Conservation (phyloP, 2,888 invertebrate species). For the Euspilapteryx auroguttella region DNA sequence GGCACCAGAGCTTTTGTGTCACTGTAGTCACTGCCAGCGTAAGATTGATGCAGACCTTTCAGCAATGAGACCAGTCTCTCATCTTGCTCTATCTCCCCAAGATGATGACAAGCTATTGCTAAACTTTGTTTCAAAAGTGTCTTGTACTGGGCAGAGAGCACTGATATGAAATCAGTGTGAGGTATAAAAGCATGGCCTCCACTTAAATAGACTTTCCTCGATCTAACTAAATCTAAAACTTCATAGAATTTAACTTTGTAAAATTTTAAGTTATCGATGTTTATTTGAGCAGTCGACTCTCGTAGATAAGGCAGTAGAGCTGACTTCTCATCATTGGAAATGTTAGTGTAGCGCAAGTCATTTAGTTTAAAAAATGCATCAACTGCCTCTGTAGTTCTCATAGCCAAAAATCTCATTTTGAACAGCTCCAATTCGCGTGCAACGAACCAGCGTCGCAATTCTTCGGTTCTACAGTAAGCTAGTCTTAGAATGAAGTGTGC, state of each 20-base stretch:
- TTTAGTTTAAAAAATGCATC: slow-evolving; percentile 69
- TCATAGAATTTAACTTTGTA: slow-evolving; percentile 85
- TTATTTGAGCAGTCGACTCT: slow-evolving; percentile 62
- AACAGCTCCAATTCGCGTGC: slow-evolving; percentile 89
- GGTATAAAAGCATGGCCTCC: slow-evolving; percentile 88
- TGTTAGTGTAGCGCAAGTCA: slow-evolving; percentile 67
- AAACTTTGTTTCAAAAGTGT: slow-evolving; percentile 70
- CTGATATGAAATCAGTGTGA: slow-evolving; percentile 79
- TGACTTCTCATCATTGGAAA: slow-evolving; percentile 69
- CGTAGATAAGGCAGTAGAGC: slow-evolving; percentile 62
- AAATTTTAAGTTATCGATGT: slow-evolving; percentile 67
- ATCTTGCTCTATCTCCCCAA: slow-evolving; percentile 81
- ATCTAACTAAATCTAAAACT: slow-evolving; percentile 81
- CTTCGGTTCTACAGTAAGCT: slow-evolving; percentile 87
- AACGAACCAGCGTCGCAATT: slow-evolving; percentile 86
- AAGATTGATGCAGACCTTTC: slow-evolving; percentile 76
- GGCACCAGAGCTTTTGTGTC: slow-evolving; percentile 59
- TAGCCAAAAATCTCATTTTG: slow-evolving; percentile 71
- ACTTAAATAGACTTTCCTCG: slow-evolving; percentile 76
- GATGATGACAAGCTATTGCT: slow-evolving; percentile 66
- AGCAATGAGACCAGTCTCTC: slow-evolving; percentile 76
- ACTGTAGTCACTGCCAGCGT: slow-evolving; percentile 81
- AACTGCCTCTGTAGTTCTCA: slow-evolving; percentile 62
- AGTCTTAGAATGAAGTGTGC: slow-evolving; percentile 92
- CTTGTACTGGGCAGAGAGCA: slow-evolving; percentile 78